These are phyloP conservation scores for Paragorgia papillata DNA, from an alignment of 92 coral and sea anemone genomes.

Conservation along the genomic window DNA sequence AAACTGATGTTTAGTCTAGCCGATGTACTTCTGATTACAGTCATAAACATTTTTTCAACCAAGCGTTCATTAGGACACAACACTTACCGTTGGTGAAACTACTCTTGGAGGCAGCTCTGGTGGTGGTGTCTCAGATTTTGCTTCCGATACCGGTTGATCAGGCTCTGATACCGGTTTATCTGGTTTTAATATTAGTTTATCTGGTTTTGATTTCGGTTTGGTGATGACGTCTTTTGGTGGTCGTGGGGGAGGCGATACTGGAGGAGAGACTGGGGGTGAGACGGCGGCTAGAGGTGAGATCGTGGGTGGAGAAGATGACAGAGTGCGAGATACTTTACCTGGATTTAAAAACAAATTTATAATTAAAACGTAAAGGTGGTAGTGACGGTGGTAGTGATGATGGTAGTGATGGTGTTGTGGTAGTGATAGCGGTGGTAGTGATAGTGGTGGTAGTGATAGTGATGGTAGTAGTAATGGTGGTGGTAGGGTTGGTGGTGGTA, in stretches of 20 bases:
- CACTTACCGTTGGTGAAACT: conserved; percentile 62
- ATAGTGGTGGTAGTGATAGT: too few species aligned
- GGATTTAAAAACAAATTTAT: background rate
- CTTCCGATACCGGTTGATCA: conserved; percentile 28
- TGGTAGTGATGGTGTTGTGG: too few species aligned
- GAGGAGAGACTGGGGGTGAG: conserved; percentile 23
- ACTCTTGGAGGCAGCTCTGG: conserved; percentile 85
- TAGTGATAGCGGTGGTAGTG: too few species aligned
- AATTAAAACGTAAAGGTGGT: too few species aligned
- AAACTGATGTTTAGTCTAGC: too few species aligned
- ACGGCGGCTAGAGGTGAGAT: background rate
- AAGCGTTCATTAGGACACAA: background rate
- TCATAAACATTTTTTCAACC: too few species aligned
- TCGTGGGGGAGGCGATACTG: conserved; percentile 26
- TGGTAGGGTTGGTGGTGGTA: too few species aligned
- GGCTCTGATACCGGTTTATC: background rate
- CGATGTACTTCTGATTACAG: too few species aligned
- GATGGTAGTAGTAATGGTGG: too few species aligned
- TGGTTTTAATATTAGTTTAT: background rate
- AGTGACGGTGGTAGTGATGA: too few species aligned
- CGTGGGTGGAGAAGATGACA: conserved; percentile 21
- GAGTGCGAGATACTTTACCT: background rate
- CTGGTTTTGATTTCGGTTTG: background rate
- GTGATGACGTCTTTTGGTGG: conserved; percentile 5
- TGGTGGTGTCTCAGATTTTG: conserved; percentile 47